Evolutionary conservation across 2,113 vertebrate genomes (phyloP).

Genomic region (Menidia beryllina): DNA sequence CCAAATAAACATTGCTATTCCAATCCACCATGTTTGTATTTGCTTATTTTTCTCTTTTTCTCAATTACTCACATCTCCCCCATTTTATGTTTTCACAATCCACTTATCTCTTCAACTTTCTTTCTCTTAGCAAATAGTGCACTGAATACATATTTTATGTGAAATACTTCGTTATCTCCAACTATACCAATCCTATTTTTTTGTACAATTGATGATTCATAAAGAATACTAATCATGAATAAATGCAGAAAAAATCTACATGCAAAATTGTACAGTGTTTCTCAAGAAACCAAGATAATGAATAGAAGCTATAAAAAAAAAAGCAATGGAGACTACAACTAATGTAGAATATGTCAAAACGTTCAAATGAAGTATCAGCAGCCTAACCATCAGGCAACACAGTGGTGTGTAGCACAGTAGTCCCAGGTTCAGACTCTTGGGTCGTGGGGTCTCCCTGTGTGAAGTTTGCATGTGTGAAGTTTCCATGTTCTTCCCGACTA

Average conservation of each 20-base stretch:
- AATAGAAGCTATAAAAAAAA: too few species aligned
- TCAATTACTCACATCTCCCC: slow-evolving; percentile 18
- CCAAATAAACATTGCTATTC: slow-evolving; percentile 77
- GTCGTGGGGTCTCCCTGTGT: too few species aligned
- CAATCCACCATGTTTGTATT: slow-evolving; percentile 67
- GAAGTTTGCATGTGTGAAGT: too few species aligned
- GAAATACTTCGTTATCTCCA: neutral
- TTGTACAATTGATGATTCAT: neutral
- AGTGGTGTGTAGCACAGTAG: too few species aligned
- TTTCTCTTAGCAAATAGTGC: slow-evolving; percentile 7
- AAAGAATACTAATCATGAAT: too few species aligned
- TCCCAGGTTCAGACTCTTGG: too few species aligned
- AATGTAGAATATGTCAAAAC: too few species aligned
- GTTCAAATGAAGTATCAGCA: too few species aligned
- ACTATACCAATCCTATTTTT: neutral
- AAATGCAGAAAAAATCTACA: neutral
- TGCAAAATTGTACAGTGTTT: neutral
- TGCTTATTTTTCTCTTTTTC: slow-evolving; percentile 75
- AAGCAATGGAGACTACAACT: too few species aligned
- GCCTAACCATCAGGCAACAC: too few species aligned
- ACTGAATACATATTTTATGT: neutral
- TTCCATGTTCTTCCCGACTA: too few species aligned
- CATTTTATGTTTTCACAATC: slow-evolving; percentile 38
- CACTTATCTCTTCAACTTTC: slow-evolving; percentile 25
- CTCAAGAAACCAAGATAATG: too few species aligned